Evolutionary conservation across 2,113 vertebrate genomes (phyloP).

Genomic region (Chascanopsetta lugubris): DNA sequence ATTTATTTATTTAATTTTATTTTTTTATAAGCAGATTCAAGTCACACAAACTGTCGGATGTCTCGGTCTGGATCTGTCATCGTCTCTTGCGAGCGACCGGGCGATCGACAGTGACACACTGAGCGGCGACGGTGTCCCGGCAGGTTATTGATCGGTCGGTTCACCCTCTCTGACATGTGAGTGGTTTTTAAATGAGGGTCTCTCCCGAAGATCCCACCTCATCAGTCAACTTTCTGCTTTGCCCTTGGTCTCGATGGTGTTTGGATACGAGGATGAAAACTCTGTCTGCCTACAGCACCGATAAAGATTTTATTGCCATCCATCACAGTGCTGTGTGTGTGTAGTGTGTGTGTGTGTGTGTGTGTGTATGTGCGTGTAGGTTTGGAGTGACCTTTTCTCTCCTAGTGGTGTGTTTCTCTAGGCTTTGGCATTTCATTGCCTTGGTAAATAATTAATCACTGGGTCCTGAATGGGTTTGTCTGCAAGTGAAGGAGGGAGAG

Average conservation of each 20-base stretch:
- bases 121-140: conserved; percentile 6
- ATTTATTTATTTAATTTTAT: too few relatives aligned
- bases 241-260: conserved; percentile 54
- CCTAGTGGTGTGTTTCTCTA: conserved; percentile 61
- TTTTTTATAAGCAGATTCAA: too few relatives aligned
- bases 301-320: conserved; percentile 70
- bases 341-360: conserved; percentile 17
- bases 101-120: conserved; percentile 15
- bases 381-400: conserved; percentile 74
- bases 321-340: conserved; percentile 53
- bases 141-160: conserved; percentile 35
- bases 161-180: conserved; percentile 47
- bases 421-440: conserved; percentile 77
- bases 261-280: conserved; percentile 58
- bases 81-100: too few relatives aligned
- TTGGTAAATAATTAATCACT: conserved; percentile 76
- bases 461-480: conserved; percentile 63
- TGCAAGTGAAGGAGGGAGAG: conserved; percentile 47
- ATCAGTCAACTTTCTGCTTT: conserved; percentile 53
- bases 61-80: too few relatives aligned
- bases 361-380: conserved; percentile 33
- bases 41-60: neutral
- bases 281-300: conserved; percentile 46
- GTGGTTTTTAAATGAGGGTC: conserved; percentile 44
- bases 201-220: conserved; percentile 32